phyloP scores from a whole-genome alignment of 2,113 vertebrate genomes.

The Paracyprichromis sp. region DNA sequence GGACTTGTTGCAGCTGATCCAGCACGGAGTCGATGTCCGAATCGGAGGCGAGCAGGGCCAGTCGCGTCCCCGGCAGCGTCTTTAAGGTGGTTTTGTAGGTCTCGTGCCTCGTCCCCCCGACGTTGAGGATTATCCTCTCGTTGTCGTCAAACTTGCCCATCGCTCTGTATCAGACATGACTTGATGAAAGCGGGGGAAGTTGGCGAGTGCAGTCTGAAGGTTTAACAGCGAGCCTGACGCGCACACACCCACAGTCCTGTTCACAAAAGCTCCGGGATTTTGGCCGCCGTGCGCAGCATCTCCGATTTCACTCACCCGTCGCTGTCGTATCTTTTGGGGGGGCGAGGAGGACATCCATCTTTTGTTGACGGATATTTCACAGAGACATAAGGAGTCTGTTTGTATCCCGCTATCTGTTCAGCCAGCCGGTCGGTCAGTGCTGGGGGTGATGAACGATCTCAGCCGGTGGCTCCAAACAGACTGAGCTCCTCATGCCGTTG shows the following conservation, averaged over 20 bases:
- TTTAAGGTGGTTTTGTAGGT: slow-evolving; percentile 92
- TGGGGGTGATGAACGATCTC: not conserved
- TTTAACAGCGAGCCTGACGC: slow-evolving; percentile 30
- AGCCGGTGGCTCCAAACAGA: slow-evolving; percentile 10
- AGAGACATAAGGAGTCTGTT: not conserved
- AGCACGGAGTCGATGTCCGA: slow-evolving; percentile 78
- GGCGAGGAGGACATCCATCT: not conserved
- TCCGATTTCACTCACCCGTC: slow-evolving; percentile 12
- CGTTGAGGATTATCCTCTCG: slow-evolving; percentile 99
- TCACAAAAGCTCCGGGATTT: slow-evolving; percentile 4
- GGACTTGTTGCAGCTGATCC: slow-evolving; percentile 70
- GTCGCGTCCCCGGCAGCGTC: slow-evolving; percentile 92
- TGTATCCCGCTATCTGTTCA: not conserved
- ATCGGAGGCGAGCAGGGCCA: slow-evolving; percentile 89
- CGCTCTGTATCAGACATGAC: slow-evolving; percentile 91
- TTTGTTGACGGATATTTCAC: not conserved
- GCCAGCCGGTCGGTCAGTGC: not conserved
- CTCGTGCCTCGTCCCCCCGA: slow-evolving; percentile 93
- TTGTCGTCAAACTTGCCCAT: slow-evolving; percentile 97
- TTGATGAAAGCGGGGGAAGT: slow-evolving; percentile 56
- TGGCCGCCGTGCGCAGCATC: slow-evolving; percentile 12
- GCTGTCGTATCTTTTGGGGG: not conserved
- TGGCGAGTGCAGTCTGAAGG: slow-evolving; percentile 43
- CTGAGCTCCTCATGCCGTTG: slow-evolving; percentile 2
- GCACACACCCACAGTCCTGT: slow-evolving; percentile 29